Evolutionary conservation across 2,797 vertebrate species (phyloP), one percentile per base, ranked within the genome.

Genomic region (Arvicola amphibius): DNA sequence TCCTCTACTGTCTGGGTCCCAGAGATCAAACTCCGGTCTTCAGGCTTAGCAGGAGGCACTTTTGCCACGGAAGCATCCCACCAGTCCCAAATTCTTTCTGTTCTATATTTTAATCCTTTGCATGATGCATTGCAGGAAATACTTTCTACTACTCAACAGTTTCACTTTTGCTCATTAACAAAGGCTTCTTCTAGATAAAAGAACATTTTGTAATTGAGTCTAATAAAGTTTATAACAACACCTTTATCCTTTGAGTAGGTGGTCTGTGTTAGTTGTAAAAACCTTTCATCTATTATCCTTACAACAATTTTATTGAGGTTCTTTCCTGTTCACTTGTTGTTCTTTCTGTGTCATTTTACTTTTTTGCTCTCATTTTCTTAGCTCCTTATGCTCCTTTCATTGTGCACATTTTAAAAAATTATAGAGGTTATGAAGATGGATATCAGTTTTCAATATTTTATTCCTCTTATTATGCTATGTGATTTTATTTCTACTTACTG

Each of bases 1-100:
- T 48, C 40, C 32, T n/a, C 6, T 3, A 16, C 3, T 1, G 4
- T n/a, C 21, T 67, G 3, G 1, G 43, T n/a, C 29, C 3, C 61
- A n/a, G 61, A 43, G 21, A 25, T 85, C 63, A n/a, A n/a, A n/a
- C 3, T 85, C 32, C 34, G 1, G n/a, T 48, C 46, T 25, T n/a
- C 21, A 25, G 11, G 2, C 6, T 23, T n/a, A 69, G 10, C 2
- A 5, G 2, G 29, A 10, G 16, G 6, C 32, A 37, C 21, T 23
- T 37, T 37, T 16, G 69, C 32, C 19, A n/a, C 11, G n/a, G 43
- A 48, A 32, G 0, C 43, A 9, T 51, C 6, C n/a, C 43, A 34
- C 40, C 17, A 67, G 5, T 23, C 43, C 16, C 11, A 17, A 7
- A 6, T 67, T n/a, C 29, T 65, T 23, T 19, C 43, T 51, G 1